phyloP scores from a whole-genome alignment of 1,140 invertebrate genomes.

The Bombus haemorrhoidalis region DNA sequence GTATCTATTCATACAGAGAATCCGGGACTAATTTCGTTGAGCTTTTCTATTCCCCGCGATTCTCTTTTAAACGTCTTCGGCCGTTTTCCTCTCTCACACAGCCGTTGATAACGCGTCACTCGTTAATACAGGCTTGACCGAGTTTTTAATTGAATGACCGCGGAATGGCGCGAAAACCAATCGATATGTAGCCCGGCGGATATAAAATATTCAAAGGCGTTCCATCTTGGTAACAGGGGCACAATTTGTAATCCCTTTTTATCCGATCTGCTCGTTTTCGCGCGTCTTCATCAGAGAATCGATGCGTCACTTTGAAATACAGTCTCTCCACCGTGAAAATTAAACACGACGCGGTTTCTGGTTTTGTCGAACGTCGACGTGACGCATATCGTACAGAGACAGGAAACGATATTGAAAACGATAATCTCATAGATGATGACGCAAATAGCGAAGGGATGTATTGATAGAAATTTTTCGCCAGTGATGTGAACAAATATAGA shows the following conservation, averaged over 20 bases:
- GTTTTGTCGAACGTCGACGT: neutral
- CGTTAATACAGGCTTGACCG: conserved; percentile 66
- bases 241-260: conserved; percentile 49
- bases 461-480: neutral
- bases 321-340: neutral
- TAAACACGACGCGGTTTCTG: neutral
- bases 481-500: neutral
- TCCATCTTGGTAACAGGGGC: conserved; percentile 45
- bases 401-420: neutral
- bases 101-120: conserved; percentile 47
- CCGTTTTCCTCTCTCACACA: conserved; percentile 31
- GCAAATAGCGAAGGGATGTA: neutral
- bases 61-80: conserved; percentile 38
- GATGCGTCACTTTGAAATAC: neutral
- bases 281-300: conserved; percentile 23
- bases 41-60: conserved; percentile 15
- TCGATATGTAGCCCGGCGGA: conserved; percentile 52
- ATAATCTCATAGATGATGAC: neutral
- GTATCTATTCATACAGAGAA: conserved; percentile 24
- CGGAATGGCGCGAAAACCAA: conserved; percentile 56
- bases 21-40: conserved; percentile 47
- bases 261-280: conserved; percentile 33
- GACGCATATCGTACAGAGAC: neutral
- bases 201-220: conserved; percentile 55
- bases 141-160: conserved; percentile 67